Conservation (phyloP, 2,888 invertebrate species). For the Crioceris asparagi region DNA sequence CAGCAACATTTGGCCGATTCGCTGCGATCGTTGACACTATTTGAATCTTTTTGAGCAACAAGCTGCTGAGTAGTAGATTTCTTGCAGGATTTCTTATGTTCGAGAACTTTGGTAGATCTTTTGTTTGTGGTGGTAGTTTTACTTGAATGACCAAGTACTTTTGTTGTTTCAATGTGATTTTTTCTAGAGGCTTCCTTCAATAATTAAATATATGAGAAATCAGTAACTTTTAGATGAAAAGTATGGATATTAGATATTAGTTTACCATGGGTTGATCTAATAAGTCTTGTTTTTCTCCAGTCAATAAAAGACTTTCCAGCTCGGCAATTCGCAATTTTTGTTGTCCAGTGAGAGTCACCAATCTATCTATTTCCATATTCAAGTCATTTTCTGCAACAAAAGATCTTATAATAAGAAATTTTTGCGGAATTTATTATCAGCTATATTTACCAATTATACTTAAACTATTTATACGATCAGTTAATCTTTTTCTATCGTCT, state of each 20-base stretch:
- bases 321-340: constrained; percentile 40
- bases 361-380: constrained; percentile 42
- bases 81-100: constrained; percentile 12
- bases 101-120: constrained; percentile 5
- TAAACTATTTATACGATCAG: constrained; percentile 47
- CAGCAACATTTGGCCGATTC: constrained; percentile 21
- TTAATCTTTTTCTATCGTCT: constrained; percentile 47
- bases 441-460: constrained; percentile 45
- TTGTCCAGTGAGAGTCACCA: constrained; percentile 36
- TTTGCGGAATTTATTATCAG: not conserved
- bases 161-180: not conserved
- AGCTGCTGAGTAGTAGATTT: constrained; percentile 5
- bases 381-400: constrained; percentile 40
- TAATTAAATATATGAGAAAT: too few species aligned
- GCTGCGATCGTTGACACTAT: not conserved
- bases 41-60: not conserved
- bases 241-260: too few species aligned
- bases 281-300: too few species aligned
- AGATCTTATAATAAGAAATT: not conserved
- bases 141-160: too few species aligned
- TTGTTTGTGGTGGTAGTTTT: constrained; percentile 11
- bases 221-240: too few species aligned
- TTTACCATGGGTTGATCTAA: too few species aligned
- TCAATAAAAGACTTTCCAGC: constrained; percentile 37
- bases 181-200: not conserved